phyloP scores from a whole-genome alignment of 2,113 vertebrate species.

The Pardalotus punctatus region DNA sequence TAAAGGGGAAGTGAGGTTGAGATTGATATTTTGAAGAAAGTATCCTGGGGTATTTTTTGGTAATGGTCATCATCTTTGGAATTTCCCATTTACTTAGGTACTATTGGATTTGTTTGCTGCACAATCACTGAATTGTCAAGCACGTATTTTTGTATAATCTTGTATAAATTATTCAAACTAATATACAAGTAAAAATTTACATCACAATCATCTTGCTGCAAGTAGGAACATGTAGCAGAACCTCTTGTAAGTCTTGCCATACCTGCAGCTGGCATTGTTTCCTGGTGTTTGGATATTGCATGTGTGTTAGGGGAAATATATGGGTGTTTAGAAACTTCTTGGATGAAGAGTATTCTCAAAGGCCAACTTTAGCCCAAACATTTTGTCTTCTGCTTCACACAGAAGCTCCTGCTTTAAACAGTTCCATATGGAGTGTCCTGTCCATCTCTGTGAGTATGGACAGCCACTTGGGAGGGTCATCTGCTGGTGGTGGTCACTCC shows the following conservation, averaged over 20 bases:
- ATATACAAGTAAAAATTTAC: background rate
- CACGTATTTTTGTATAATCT: background rate
- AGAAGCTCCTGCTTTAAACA: background rate
- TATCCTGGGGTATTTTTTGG: background rate
- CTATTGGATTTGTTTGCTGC: background rate
- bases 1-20: background rate
- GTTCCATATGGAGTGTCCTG: background rate
- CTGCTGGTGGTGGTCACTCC: background rate
- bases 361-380: background rate
- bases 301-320: background rate
- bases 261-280: background rate
- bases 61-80: background rate
- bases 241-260: background rate
- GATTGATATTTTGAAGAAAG: background rate
- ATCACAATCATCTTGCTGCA: background rate
- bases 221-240: background rate
- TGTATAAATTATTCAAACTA: background rate
- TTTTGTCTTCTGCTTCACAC: background rate
- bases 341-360: background rate
- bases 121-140: background rate
- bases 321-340: background rate
- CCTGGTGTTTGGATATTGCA: background rate
- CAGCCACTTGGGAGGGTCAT: background rate
- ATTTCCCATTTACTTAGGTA: background rate
- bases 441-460: fast-evolving